Evolutionary conservation across 64 coral and sea anemone species (phyloP), one percentile per base, ranked within the genome.

Genomic region (Porites australiensis): DNA sequence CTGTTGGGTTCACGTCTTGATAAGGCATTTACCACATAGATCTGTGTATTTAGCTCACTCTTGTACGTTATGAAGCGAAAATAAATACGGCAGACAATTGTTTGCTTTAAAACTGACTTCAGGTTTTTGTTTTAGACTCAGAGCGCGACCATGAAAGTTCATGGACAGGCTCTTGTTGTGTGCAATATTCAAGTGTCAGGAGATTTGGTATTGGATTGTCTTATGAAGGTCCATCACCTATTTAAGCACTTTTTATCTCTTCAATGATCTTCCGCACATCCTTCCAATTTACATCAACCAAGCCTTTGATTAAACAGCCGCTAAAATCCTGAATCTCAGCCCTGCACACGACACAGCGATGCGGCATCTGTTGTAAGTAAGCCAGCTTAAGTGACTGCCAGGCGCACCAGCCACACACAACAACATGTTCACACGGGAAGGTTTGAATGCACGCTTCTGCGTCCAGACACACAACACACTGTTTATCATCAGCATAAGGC

Each of bases 311-410:
- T 74, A 97, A 58, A 79, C 88, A 91, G 11, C 95, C 92, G 8
- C 92, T 94, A 15, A 97, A 97, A 59, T 97, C 95, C 53, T 97
- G 80, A 86, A 97, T 94, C 77, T 97, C 92, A 21, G 82, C 66
- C 48, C 95, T 89, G 80, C 95, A 97, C 8, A 97, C 53, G 14
- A 94, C 95, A 91, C 95, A 97, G 3, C 95, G 88, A 50, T 97
- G 95, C 12, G 60, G 23, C 9, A 60, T 75, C 10, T 82, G 87
- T 72, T 97, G 87, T 55, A 94, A 37, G 19, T 94, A 97, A 12
- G 95, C 86, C 3, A 94, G 37, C 70, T 97, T 97, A 9, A 97
- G 47, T 6, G 95, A 94, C 44, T 97, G 95, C 95, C 95, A 97
- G 1, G 95, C 95, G 8, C 95, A 97, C 95, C 95, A 97, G 4